Evolutionary conservation across 2,888 invertebrate genomes (phyloP), one percentile per base, ranked within the genome.

Genomic region (Drosophila ezoana): DNA sequence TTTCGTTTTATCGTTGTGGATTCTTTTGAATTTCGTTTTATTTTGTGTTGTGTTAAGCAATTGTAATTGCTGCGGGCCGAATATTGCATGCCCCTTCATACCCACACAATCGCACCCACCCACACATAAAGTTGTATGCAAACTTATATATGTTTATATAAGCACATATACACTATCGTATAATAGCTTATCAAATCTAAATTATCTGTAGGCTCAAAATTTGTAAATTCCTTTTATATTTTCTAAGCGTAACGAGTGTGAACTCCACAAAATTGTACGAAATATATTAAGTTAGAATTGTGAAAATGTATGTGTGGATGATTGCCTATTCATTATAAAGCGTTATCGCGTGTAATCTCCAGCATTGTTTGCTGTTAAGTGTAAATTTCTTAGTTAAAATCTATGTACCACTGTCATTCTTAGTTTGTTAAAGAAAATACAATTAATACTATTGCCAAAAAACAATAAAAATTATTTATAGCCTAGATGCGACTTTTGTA

Each of bases 161-260:
- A n/a, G n/a, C 57, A 67, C 45, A 53, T 10, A 23, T 54, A 23
- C 44, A 78, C 62, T 57, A 65, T 16, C 41, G 20, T 51, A 9
- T 69, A 64, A 11, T 70, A 63, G 64, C 52, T 51, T 69, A 69
- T 70, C 63, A 59, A 35, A 49, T 72, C 75, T 49, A 87, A 83
- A 83, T 84, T 87, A 16, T 71, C 68, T 66, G 58, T 81, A 83
- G 71, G 72, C 56, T 71, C 62, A 68, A 81, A 72, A 74, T 77
- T 59, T 89, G 72, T 87, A 87, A 83, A 89, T 67, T 64, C 58
- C 38, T 44, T 62, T 56, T 57, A 14, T 76, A 71, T 66, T 56
- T 66, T 75, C 8, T 74, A 71, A 72, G 79, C 68, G 72, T 58
- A 79, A 60, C 43, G 66, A 58, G 66, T 54, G 47, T 32, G n/a